These are phyloP conservation scores for Timema podura DNA, from an alignment of 2,888 invertebrate genomes.

Conservation along the genomic window DNA sequence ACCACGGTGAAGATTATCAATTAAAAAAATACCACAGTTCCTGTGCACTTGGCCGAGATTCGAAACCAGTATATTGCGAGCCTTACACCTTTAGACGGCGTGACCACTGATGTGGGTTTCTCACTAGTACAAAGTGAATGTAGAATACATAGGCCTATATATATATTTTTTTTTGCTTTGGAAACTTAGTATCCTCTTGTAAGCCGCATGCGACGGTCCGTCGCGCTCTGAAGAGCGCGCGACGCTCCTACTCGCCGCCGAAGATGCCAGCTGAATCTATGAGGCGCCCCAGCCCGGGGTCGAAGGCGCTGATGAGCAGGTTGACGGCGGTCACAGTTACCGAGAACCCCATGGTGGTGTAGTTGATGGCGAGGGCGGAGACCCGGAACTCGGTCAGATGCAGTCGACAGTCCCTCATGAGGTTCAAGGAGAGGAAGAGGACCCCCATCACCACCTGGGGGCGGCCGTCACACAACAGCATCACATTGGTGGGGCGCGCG, in stretches of 20 bases:
- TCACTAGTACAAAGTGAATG: too few relatives aligned
- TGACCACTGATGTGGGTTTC: too few relatives aligned
- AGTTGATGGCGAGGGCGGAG: conserved; percentile 67
- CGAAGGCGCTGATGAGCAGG: conserved; percentile 72
- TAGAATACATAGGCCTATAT: too few relatives aligned
- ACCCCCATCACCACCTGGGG: conserved; percentile 68
- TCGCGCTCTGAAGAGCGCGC: too few relatives aligned
- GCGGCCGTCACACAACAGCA: background rate
- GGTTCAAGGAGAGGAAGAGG: conserved; percentile 67
- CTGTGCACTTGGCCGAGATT: too few relatives aligned
- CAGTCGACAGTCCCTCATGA: conserved; percentile 72
- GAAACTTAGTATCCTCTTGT: too few relatives aligned
- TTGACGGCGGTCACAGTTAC: conserved; percentile 72
- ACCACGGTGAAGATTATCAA: too few relatives aligned
- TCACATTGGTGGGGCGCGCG: background rate
- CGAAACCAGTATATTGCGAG: too few relatives aligned
- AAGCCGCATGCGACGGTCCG: too few relatives aligned
- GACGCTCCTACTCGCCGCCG: conserved; percentile 11
- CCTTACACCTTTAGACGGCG: too few relatives aligned
- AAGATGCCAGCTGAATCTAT: conserved; percentile 10
- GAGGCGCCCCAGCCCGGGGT: conserved; percentile 55
- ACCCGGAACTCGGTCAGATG: conserved; percentile 64
- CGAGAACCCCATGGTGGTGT: conserved; percentile 63
- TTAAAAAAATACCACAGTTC: too few relatives aligned
- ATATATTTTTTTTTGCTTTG: too few relatives aligned